These are phyloP conservation scores for Chaetogeoica ovagalla DNA, from an alignment of 2,888 invertebrate species.

Conservation along the genomic window DNA sequence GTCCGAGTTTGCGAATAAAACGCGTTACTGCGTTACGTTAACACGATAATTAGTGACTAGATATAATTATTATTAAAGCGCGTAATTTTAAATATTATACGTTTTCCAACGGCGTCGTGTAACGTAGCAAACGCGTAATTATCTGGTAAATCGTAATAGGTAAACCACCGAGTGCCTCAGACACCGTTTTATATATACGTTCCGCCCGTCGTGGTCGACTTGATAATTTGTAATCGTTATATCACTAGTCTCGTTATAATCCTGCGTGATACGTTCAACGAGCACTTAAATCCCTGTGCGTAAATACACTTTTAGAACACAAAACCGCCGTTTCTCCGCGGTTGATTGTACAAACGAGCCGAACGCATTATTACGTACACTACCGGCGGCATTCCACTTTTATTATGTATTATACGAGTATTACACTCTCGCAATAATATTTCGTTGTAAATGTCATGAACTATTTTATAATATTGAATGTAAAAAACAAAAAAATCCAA, in stretches of 20 bases:
- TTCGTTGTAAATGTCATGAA: no score
- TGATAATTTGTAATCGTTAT: constrained; percentile 1
- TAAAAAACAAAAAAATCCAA: no score
- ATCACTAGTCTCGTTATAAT: not conserved
- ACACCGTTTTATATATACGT: not conserved
- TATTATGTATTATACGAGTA: no score
- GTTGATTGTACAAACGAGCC: not conserved
- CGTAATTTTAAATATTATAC: not conserved
- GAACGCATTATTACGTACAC: no score
- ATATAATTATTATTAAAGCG: not conserved
- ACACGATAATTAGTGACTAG: no score
- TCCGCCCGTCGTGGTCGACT: not conserved
- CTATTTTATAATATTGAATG: no score
- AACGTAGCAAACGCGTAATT: constrained; percentile 6
- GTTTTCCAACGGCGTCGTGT: no score
- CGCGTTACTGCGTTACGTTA: no score
- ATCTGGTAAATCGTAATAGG: not conserved
- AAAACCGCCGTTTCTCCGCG: not conserved
- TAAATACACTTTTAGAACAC: not conserved
- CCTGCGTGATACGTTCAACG: not conserved
- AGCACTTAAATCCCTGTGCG: not conserved
- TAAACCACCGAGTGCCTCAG: not conserved
- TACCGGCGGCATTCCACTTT: no score
- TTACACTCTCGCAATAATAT: no score
- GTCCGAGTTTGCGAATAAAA: no score